Conservation (phyloP, 2,113 vertebrate species). For the Chrysochloris asiatica region DNA sequence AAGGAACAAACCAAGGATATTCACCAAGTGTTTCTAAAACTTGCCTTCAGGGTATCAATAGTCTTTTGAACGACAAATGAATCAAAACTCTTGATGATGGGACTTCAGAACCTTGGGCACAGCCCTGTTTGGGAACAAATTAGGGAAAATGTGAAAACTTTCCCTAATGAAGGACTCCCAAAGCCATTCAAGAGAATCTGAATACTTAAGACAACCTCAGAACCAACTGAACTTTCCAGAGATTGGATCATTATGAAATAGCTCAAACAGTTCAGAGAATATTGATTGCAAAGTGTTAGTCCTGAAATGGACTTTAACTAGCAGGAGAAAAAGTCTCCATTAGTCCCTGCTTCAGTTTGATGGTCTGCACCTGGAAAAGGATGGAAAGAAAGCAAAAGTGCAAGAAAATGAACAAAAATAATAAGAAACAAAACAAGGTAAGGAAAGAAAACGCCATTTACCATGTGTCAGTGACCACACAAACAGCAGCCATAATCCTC, state of each 20-base stretch:
- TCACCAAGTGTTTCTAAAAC: constrained; percentile 62
- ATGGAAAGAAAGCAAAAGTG: neutral
- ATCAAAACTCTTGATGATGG: constrained; percentile 48
- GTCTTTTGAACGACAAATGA: constrained; percentile 62
- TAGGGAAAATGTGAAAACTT: constrained; percentile 42
- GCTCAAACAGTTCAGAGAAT: constrained; percentile 22
- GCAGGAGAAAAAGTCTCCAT: neutral
- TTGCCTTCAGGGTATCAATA: constrained; percentile 58
- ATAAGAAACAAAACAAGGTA: too few relatives aligned
- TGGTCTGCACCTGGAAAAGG: neutral
- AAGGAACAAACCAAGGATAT: constrained; percentile 66
- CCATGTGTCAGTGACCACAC: neutral
- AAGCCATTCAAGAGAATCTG: neutral
- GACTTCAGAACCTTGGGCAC: constrained; percentile 3
- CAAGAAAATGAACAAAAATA: too few relatives aligned
- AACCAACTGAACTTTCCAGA: constrained; percentile 26
- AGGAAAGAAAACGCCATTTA: neutral
- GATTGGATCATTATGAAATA: constrained; percentile 29
- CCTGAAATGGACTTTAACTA: neutral
- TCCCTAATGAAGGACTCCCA: constrained; percentile 4
- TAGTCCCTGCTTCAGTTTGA: constrained; percentile 8
- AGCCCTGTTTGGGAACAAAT: constrained; percentile 57
- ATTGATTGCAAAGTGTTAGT: neutral
- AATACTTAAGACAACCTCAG: neutral
- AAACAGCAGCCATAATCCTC: neutral